These are phyloP conservation scores for Eupithecia tripunctaria DNA, from an alignment of 2,888 invertebrate genomes.

Conservation along the genomic window DNA sequence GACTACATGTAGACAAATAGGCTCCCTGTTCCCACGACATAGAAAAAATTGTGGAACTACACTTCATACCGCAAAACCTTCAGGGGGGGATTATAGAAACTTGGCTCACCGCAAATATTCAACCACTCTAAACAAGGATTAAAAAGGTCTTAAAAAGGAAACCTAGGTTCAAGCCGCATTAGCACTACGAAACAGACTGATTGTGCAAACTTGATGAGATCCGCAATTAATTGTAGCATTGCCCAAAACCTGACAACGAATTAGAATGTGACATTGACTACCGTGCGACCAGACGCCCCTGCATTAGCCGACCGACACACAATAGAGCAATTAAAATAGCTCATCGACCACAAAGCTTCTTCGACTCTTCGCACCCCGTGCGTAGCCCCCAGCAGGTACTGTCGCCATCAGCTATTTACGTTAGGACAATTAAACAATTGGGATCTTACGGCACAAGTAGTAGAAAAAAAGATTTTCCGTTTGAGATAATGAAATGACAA, in stretches of 20 bases:
- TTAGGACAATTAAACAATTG: slow-evolving; percentile 81
- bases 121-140: slow-evolving; percentile 16
- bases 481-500: slow-evolving; percentile 84
- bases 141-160: not conserved
- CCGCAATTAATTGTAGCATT: slow-evolving; percentile 54
- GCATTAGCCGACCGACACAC: slow-evolving; percentile 59
- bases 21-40: slow-evolving; percentile 42
- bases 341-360: slow-evolving; percentile 50
- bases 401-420: slow-evolving; percentile 66
- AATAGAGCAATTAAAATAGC: slow-evolving; percentile 70
- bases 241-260: slow-evolving; percentile 59
- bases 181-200: slow-evolving; percentile 23
- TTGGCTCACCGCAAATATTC: slow-evolving; percentile 18
- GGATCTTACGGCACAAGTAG: slow-evolving; percentile 73
- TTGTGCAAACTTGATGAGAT: slow-evolving; percentile 39
- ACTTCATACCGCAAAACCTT: slow-evolving; percentile 23
- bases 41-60: slow-evolving; percentile 32
- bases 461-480: slow-evolving; percentile 84
- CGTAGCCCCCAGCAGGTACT: slow-evolving; percentile 50
- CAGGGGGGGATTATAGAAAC: slow-evolving; percentile 14
- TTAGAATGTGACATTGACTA: slow-evolving; percentile 70
- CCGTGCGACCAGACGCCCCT: slow-evolving; percentile 62
- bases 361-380: slow-evolving; percentile 42
- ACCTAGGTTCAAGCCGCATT: slow-evolving; percentile 20
- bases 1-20: slow-evolving; percentile 22